phyloP scores from a whole-genome alignment of 2,113 vertebrate genomes.

The Notarius lentiginosus region DNA sequence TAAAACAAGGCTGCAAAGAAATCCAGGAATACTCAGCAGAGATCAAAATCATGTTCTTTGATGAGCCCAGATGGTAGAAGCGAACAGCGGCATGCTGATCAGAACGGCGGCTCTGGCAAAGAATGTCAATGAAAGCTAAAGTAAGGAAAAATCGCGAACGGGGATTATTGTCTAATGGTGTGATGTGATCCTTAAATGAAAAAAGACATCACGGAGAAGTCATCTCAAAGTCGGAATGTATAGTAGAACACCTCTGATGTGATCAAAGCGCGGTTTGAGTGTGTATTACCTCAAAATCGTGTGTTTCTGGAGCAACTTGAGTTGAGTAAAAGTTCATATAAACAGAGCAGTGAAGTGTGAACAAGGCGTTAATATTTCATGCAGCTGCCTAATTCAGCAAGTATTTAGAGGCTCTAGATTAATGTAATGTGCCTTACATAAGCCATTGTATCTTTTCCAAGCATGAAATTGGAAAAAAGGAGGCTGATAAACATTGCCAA shows the following conservation, averaged over 20 bases:
- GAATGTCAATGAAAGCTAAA: constrained; percentile 24
- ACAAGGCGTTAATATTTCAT: constrained; percentile 63
- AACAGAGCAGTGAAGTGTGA: constrained; percentile 56
- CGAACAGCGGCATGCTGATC: constrained; percentile 21
- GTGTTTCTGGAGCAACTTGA: not conserved
- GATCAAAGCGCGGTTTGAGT: not conserved
- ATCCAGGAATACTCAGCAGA: constrained; percentile 26
- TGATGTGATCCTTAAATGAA: not conserved
- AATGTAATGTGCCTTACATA: constrained; percentile 71
- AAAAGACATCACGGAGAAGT: not conserved
- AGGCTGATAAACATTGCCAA: constrained; percentile 60
- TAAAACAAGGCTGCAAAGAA: constrained; percentile 21
- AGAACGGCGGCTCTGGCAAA: not conserved
- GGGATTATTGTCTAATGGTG: not conserved
- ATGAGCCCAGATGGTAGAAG: constrained; percentile 27
- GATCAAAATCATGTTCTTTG: constrained; percentile 15
- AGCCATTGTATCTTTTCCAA: constrained; percentile 57
- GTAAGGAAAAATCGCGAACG: not conserved
- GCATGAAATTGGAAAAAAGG: constrained; percentile 55
- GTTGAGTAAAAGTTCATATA: constrained; percentile 1
- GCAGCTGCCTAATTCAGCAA: constrained; percentile 62
- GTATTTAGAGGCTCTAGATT: constrained; percentile 61
- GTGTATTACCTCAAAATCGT: not conserved
- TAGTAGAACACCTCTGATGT: not conserved
- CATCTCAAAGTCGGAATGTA: not conserved